These are phyloP conservation scores for Slavum lentiscoides DNA, from an alignment of 2,888 invertebrate species.

Conservation along the genomic window DNA sequence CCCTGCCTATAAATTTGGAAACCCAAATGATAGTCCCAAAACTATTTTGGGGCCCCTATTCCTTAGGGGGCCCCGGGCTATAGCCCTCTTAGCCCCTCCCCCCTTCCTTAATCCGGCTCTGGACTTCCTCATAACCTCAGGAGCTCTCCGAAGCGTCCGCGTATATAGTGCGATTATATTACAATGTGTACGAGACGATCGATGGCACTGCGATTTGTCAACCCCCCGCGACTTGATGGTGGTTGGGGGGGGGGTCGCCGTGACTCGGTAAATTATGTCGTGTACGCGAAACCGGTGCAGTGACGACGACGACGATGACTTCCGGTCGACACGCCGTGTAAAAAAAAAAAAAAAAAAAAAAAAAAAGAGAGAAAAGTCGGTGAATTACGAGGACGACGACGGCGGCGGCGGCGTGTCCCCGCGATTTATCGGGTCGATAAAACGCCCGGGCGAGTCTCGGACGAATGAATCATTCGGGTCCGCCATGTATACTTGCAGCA, in stretches of 20 bases:
- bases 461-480: slow-evolving; percentile 28
- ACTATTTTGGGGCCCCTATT: too few species aligned
- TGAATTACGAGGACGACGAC: background rate
- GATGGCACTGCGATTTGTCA: slow-evolving; percentile 7
- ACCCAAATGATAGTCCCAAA: too few species aligned
- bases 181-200: background rate
- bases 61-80: too few species aligned
- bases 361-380: background rate
- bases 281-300: background rate
- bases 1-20: too few species aligned
- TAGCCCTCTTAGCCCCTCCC: too few species aligned
- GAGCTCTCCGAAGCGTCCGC: background rate
- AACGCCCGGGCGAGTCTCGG: slow-evolving; percentile 7
- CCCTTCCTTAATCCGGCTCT: too few species aligned
- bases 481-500: background rate
- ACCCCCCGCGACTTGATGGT: background rate
- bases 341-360: too few species aligned
- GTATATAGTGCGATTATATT: background rate
- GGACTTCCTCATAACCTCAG: too few species aligned
- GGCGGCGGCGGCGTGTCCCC: background rate
- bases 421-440: slow-evolving; percentile 36
- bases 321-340: background rate
- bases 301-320: slow-evolving; percentile 3
- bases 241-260: slow-evolving; percentile 4
- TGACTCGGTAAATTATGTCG: background rate